Base-by-base conservation (phyloP, 2,888 invertebrate genomes). In the Neocrepidodera transversa region DNA sequence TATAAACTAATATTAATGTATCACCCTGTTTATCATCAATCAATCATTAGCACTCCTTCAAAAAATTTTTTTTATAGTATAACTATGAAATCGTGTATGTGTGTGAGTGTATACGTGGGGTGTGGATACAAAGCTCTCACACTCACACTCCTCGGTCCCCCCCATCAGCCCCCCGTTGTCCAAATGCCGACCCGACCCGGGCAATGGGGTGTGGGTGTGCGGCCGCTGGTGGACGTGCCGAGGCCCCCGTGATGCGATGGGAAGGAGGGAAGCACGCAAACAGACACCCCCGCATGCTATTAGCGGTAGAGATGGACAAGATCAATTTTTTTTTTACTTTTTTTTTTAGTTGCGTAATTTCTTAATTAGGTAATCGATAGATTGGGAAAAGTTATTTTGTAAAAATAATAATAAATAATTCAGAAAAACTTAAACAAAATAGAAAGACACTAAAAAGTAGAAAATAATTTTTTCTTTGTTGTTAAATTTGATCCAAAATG, bases 211-310 rank as follows among this genome's bases (percentile, higher is more conserved):
- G 45, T 47, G 55, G 47, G 55, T 11, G 47, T 35, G 10, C 13
- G 36, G 38, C 35, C 32, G 47, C 11, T 14, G 20, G 32, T 36
- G 54, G 55, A 28, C 48, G 48, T 17, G 35, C 11, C 30, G 17
- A 8, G 23, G 32, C 11, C 13, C 11, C 11, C 4, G 11, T 13
- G 7, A 14, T 8, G 40, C 40, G 10, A 14, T 16, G 16, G n/a
- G 10, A 13, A 32, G 16, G 18, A 28, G 48, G 40, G 55, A 47
- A 26, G 48, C 48, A 48, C 47, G 55, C 48, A 40, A 49, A 48
- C 47, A 11, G 36, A 48, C 38, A 53, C 35, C 43, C 43, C 53
- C 53, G 35, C 45, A 20, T 43, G 20, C 43, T 10, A 43, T 43
- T 32, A 30, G n/a, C 20, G 30, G 20, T 43, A 10, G 20, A 32